A percentile compares a stretch with the other conserved stretches of the same genome.
These are phyloP conservation scores for Crotalus viridis DNA, from an alignment of 2,113 vertebrate genomes.

Conservation along the genomic window DNA sequence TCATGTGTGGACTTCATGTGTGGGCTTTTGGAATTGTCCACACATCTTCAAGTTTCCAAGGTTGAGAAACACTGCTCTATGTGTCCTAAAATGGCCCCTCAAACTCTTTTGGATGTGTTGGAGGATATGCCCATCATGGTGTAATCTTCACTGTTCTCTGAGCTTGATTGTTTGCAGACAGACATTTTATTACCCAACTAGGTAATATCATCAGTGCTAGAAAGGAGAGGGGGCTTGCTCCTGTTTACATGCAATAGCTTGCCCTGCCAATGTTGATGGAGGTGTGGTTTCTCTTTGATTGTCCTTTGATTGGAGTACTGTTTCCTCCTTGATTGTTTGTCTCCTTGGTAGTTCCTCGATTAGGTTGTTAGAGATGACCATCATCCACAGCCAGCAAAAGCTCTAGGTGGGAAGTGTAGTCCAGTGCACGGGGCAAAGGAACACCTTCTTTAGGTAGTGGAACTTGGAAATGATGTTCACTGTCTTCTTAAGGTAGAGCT, in stretches of 20 bases:
- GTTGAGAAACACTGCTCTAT: not conserved
- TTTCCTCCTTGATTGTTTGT: too few relatives aligned
- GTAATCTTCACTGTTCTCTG: too few relatives aligned
- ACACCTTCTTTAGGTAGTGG: not conserved
- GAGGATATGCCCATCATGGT: not conserved
- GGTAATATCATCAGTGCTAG: too few relatives aligned
- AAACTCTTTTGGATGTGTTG: not conserved
- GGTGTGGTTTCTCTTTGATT: too few relatives aligned
- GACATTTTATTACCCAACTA: too few relatives aligned
- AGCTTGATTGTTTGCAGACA: too few relatives aligned
- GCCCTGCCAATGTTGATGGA: too few relatives aligned
- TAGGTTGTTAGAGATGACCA: not conserved
- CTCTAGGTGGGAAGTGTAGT: not conserved
- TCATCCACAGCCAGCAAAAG: not conserved
- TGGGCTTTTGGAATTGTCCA: not conserved
- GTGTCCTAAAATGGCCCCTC: not conserved
- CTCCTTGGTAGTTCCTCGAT: too few relatives aligned
- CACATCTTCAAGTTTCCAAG: not conserved
- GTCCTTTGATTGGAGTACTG: too few relatives aligned
- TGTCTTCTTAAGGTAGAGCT: not conserved
- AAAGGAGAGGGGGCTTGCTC: too few relatives aligned
- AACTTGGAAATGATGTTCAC: not conserved
- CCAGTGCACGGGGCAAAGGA: not conserved
- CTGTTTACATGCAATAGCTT: too few relatives aligned
- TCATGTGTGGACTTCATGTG: too few relatives aligned